Evolutionary conservation across 1,140 invertebrate genomes (phyloP), one percentile per base, ranked within the genome.

Genomic region (Phocides pigmalion): DNA sequence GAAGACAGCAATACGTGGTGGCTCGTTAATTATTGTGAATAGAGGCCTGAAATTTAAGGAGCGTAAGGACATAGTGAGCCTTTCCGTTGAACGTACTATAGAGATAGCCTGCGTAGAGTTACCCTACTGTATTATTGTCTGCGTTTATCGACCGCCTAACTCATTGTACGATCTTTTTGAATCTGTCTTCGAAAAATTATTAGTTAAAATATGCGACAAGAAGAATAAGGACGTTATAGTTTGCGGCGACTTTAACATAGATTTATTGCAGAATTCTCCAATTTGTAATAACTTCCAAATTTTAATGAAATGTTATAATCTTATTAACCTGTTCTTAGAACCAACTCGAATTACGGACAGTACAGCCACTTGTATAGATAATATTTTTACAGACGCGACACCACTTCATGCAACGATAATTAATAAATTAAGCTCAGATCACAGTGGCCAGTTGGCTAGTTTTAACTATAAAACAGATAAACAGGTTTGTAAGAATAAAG

Each of bases 101-200:
- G 53, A 56, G 15, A 25, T 56, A 37, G 44, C 56, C 42, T 61
- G 56, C 37, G 32, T 53, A 6, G 50, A 53, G 50, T 17, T 37
- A 19, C 17, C 32, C 11, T 9, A 37, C 1, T 53, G 28, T 37
- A 37, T 53, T 5, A 37, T 53, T 22, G 19, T 47, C 14, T 12
- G 44, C 6, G 12, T 47, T 12, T 47, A 47, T 22, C 15, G 44
- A 22, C 44, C 44, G 4, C 44, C 44, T 2, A 47, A 20, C n/a
- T 4, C 44, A 12, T 12, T 25, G 8, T 32, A 32, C 9, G 28
- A 32, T 32, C 1, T 32, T 6, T 32, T 32, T 32, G 28, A 32
- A 11, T 9, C 3, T 4, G 9, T 11, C 9, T 6, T 32, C 1
- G 28, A 32, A 6, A 4, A 32, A 32, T 32, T 32, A 32, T 11